phyloP scores from a whole-genome alignment of 2,888 invertebrate species.

The Punctoribates punctum region DNA sequence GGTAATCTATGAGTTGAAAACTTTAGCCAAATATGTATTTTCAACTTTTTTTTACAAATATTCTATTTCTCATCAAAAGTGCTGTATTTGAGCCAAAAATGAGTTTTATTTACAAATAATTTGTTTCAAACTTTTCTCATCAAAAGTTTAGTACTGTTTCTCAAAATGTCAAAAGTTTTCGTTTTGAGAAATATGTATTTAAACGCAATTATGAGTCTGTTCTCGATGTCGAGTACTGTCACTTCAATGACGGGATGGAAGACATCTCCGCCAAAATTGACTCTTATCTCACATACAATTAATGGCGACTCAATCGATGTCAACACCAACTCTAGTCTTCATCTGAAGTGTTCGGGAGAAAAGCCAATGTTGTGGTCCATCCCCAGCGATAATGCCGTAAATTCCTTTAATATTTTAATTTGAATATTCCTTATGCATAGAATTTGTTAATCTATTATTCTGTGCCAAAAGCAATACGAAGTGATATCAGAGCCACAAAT shows the following conservation, averaged over 20 bases:
- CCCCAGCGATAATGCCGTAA: slow-evolving; percentile 38
- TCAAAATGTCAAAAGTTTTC: not conserved
- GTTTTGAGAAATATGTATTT: not conserved
- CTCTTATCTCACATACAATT: slow-evolving; percentile 31
- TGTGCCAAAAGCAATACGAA: slow-evolving; percentile 1
- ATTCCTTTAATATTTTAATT: slow-evolving; percentile 41
- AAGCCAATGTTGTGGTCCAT: slow-evolving; percentile 51
- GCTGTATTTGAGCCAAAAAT: too few relatives aligned
- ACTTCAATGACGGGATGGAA: slow-evolving; percentile 24
- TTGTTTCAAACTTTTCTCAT: too few relatives aligned
- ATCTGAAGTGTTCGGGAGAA: slow-evolving; percentile 51
- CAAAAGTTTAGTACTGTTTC: not conserved
- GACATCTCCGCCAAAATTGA: slow-evolving; percentile 28
- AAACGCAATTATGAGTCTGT: slow-evolving; percentile 6
- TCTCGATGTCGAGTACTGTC: not conserved
- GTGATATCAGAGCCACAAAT: not conserved
- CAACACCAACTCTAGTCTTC: slow-evolving; percentile 51
- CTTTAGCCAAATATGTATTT: not conserved
- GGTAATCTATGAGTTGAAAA: not conserved
- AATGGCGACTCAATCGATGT: slow-evolving; percentile 50
- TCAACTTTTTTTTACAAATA: not conserved
- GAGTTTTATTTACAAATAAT: too few relatives aligned
- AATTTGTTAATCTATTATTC: too few relatives aligned
- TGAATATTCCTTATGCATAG: too few relatives aligned
- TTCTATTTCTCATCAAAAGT: not conserved